Percentiles rank a stretch among this genome's conserved stretches.
Evolutionary conservation across 2,113 vertebrate species (phyloP).

Genomic region (Pachypanchax playfairii): DNA sequence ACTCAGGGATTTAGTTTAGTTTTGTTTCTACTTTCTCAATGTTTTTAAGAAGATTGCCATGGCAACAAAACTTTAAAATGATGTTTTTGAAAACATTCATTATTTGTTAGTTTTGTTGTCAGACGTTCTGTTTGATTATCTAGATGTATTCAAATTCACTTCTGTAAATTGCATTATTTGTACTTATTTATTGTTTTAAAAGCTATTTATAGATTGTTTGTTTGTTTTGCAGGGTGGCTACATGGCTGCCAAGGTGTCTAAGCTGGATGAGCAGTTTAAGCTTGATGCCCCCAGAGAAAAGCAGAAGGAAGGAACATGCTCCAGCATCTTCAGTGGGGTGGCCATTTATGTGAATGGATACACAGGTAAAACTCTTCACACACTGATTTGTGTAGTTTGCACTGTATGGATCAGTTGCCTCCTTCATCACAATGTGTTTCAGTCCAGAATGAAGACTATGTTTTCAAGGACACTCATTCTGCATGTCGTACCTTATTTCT

Average conservation of each 20-base stretch:
- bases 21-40: too few relatives aligned
- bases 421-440: not conserved
- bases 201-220: too few relatives aligned
- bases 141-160: too few relatives aligned
- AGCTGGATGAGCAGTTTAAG: conserved; percentile 94
- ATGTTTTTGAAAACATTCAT: too few relatives aligned
- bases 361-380: conserved; percentile 82
- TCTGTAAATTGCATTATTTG: too few relatives aligned
- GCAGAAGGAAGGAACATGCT: conserved; percentile 83
- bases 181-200: too few relatives aligned
- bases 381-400: not conserved
- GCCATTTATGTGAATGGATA: conserved; percentile 97
- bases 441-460: not conserved
- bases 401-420: not conserved
- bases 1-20: too few relatives aligned
- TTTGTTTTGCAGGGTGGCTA: conserved; percentile 86
- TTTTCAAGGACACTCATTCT: not conserved
- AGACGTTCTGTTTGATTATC: too few relatives aligned
- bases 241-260: conserved; percentile 94
- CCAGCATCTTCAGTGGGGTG: conserved; percentile 91
- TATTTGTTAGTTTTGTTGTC: too few relatives aligned
- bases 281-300: conserved; percentile 86
- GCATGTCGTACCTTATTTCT: not conserved
- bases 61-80: too few relatives aligned
- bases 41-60: too few relatives aligned